phyloP scores from a whole-genome alignment of 30 jellyfish, hydroid and myxozoan species.

The Hydra vulgaris region DNA sequence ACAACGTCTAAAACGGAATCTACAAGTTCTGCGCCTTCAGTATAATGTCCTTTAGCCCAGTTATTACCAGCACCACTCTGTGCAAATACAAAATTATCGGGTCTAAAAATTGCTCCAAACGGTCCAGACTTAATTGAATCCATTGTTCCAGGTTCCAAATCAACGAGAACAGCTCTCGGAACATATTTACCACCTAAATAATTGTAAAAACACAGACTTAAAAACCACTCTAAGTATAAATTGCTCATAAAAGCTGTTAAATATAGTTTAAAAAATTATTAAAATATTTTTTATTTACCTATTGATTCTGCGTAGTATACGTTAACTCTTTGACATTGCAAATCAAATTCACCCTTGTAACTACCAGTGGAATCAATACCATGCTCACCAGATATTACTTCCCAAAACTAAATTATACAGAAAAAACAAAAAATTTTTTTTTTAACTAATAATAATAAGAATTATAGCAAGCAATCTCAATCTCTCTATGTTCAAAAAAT shows the following conservation, averaged over 20 bases:
- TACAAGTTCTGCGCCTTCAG: slow-evolving; percentile 91
- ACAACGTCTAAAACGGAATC: slow-evolving; percentile 66
- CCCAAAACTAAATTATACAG: slow-evolving; percentile 97
- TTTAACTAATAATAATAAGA: neutral
- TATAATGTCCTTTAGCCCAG: slow-evolving; percentile 96
- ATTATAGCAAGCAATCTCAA: no score
- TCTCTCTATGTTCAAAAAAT: no score
- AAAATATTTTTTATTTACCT: slow-evolving; percentile 39
- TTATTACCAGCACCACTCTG: slow-evolving; percentile 97
- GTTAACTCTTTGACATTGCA: slow-evolving; percentile 87
- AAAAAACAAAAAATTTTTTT: no score
- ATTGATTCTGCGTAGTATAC: slow-evolving; percentile 80
- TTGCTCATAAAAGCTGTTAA: no score
- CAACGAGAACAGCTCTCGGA: slow-evolving; percentile 96
- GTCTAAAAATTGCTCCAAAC: slow-evolving; percentile 86
- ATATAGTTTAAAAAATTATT: no score
- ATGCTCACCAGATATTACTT: slow-evolving; percentile 95
- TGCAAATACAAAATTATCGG: slow-evolving; percentile 87
- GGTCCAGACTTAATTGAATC: slow-evolving; percentile 95
- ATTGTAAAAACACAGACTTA: no score
- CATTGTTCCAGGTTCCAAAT: slow-evolving; percentile 98
- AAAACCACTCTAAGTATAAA: no score
- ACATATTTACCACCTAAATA: slow-evolving; percentile 89
- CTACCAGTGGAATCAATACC: slow-evolving; percentile 98
- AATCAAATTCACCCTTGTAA: slow-evolving; percentile 93